These are phyloP conservation scores for Oedothorax gibbosus DNA, from an alignment of 1,140 invertebrate genomes.

Conservation along the genomic window DNA sequence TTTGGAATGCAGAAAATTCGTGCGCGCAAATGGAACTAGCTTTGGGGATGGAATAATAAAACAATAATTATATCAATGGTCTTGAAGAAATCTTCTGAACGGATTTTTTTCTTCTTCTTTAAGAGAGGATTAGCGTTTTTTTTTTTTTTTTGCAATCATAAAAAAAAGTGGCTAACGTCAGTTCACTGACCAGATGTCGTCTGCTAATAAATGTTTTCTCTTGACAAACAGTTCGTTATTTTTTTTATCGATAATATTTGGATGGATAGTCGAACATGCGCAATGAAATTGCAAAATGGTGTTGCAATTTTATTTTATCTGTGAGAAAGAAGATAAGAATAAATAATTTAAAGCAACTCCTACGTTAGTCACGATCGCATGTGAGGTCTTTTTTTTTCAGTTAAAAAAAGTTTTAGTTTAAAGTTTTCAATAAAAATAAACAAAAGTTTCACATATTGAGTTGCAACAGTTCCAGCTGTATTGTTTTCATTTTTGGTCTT, in stretches of 20 bases:
- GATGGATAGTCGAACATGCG: no score
- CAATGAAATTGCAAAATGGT: no score
- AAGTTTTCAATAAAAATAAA: no score
- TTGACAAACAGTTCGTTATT: neutral
- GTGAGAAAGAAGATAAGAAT: no score
- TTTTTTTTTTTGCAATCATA: neutral
- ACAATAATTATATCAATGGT: slow-evolving; percentile 24
- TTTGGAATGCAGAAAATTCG: slow-evolving; percentile 56
- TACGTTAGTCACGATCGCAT: no score
- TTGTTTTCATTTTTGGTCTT: no score
- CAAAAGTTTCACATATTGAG: no score
- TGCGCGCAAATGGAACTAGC: slow-evolving; percentile 55
- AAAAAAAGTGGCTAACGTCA: slow-evolving; percentile 12
- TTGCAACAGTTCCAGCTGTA: no score
- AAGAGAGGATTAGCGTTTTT: neutral
- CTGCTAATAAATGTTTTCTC: slow-evolving; percentile 8
- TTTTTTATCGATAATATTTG: neutral
- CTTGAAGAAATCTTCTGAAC: slow-evolving; percentile 6
- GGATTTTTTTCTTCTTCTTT: slow-evolving; percentile 14
- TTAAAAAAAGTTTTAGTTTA: no score
- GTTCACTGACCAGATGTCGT: slow-evolving; percentile 24
- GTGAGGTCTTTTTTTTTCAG: no score
- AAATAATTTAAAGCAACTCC: no score
- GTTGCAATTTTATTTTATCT: no score
- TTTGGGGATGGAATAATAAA: slow-evolving; percentile 5